Evolutionary conservation across 2,797 vertebrate species (phyloP).

Genomic region (Sibirionetta formosa): DNA sequence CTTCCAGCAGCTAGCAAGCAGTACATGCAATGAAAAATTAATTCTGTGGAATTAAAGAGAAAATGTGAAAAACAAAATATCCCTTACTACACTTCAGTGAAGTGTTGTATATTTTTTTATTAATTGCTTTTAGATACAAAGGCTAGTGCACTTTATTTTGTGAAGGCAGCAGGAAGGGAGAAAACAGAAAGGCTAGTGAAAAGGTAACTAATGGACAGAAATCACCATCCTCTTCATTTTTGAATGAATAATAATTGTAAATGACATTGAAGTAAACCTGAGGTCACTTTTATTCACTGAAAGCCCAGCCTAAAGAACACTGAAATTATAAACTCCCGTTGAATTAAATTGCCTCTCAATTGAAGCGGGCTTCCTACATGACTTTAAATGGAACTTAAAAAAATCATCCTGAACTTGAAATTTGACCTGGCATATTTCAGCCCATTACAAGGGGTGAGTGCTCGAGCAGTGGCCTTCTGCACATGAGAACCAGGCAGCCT

Average conservation of each 20-base stretch:
- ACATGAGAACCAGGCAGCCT: not conserved
- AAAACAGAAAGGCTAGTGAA: not conserved
- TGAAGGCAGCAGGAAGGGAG: not conserved
- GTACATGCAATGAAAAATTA: not conserved
- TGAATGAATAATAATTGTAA: not conserved
- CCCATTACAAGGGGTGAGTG: not conserved
- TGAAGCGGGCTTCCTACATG: not conserved
- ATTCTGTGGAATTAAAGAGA: not conserved
- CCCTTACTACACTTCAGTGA: not conserved
- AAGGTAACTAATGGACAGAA: not conserved
- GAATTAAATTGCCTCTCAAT: not conserved
- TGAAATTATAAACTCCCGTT: not conserved
- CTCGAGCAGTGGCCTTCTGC: not conserved
- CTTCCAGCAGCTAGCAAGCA: not conserved
- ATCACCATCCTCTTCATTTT: not conserved
- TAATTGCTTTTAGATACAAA: not conserved
- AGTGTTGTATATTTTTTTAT: not conserved
- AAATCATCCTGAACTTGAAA: not conserved
- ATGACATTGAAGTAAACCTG: not conserved
- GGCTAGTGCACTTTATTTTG: not conserved
- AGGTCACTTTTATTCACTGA: not conserved
- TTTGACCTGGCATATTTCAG: not conserved
- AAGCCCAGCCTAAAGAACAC: not conserved
- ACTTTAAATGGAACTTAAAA: not conserved
- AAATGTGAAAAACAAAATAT: not conserved